Evolutionary conservation across 2,888 invertebrate genomes (phyloP).

Genomic region (Eilema griseolum): DNA sequence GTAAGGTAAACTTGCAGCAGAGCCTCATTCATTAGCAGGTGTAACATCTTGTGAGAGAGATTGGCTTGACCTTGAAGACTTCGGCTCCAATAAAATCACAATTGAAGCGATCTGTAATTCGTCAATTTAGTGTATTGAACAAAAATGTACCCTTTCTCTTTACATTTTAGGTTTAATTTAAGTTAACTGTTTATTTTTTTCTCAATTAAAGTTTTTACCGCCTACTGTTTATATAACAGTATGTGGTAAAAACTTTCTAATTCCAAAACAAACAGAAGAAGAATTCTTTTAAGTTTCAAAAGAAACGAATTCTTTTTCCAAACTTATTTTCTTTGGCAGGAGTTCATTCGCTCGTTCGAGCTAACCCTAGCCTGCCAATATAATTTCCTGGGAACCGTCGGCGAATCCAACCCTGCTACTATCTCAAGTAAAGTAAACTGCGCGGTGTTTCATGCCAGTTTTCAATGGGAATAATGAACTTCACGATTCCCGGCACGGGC

Average conservation of each 20-base stretch:
- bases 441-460: conserved; percentile 57
- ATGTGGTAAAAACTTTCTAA: not conserved
- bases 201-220: no score
- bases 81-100: no score
- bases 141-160: not conserved
- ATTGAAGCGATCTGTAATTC: no score
- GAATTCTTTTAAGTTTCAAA: not conserved
- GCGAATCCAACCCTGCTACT: conserved; percentile 16
- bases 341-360: not conserved
- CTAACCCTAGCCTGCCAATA: conserved; percentile 5
- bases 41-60: no score
- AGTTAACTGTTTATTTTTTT: no score
- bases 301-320: not conserved
- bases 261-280: not conserved
- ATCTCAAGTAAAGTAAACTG: conserved; percentile 40
- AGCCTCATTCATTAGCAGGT: no score
- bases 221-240: no score
- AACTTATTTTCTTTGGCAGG: conserved; percentile 13
- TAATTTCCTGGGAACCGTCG: not conserved
- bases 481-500: conserved; percentile 61
- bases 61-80: no score
- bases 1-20: no score
- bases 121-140: not conserved
- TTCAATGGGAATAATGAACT: conserved; percentile 68
- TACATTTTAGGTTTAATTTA: not conserved